Evolutionary conservation across 2,888 invertebrate species (phyloP).

Genomic region (Agriopis leucophaearia): DNA sequence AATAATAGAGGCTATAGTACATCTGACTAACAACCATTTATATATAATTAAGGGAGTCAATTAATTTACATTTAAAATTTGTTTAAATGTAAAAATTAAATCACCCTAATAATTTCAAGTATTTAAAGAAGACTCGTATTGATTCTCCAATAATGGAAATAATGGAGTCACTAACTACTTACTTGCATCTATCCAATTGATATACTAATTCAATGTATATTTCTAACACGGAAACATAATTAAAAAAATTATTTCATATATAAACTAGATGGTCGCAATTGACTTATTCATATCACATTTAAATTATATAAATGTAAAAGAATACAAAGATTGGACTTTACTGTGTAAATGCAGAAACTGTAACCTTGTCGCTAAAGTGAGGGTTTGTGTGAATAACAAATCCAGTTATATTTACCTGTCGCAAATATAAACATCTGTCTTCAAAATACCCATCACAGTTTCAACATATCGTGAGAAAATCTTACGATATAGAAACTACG

Average conservation of each 20-base stretch:
- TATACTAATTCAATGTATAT: conserved; percentile 4
- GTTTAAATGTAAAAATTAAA: conserved; percentile 5
- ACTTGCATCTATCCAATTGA: neutral
- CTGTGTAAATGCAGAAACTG: conserved; percentile 10
- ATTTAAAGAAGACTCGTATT: neutral
- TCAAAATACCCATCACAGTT: neutral
- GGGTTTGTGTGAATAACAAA: neutral
- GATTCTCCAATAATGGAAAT: conserved; percentile 2
- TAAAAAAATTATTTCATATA: neutral
- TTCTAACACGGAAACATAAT: conserved; percentile 10
- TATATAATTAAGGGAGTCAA: neutral
- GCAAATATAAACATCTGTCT: conserved; percentile 8
- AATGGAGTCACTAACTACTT: neutral
- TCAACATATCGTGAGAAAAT: conserved; percentile 1
- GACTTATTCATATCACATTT: conserved; percentile 10
- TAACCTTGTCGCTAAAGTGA: neutral
- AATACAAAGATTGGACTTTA: neutral
- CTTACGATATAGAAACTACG: conserved; percentile 21
- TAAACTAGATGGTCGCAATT: neutral
- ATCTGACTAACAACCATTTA: neutral
- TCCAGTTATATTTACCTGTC: conserved; percentile 1
- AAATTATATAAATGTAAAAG: conserved; percentile 17
- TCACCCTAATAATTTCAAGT: neutral
- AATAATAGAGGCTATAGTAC: neutral
- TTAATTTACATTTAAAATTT: conserved; percentile 6